Percentiles rank a stretch among this genome's conserved stretches.
Evolutionary conservation across 23 tunicate genomes (phyloP).

Genomic region (Styela clava): DNA sequence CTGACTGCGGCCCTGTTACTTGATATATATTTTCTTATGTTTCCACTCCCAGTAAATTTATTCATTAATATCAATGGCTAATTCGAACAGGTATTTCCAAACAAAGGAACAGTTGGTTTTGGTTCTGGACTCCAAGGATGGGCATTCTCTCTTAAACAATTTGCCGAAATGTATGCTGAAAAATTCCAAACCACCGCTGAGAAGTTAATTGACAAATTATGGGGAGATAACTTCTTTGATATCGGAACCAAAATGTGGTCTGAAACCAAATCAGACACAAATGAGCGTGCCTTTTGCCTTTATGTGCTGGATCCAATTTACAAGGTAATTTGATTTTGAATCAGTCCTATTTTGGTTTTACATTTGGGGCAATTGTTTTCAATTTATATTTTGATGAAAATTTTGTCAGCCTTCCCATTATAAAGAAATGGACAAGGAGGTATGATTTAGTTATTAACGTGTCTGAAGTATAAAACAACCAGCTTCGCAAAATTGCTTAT

Average conservation of each 20-base stretch:
- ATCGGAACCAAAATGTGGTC: constrained; percentile 84
- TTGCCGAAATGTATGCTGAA: constrained; percentile 90
- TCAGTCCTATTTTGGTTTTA: too few relatives aligned
- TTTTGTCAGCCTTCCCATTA: too few relatives aligned
- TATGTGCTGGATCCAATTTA: constrained; percentile 84
- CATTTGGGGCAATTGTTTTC: too few relatives aligned
- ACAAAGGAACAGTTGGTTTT: constrained; percentile 93
- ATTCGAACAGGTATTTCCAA: constrained; percentile 58
- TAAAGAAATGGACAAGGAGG: too few relatives aligned
- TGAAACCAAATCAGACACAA: constrained; percentile 29
- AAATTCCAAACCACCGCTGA: constrained; percentile 63
- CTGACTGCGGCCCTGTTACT: too few relatives aligned
- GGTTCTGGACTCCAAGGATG: constrained; percentile 98
- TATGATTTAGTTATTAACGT: too few relatives aligned
- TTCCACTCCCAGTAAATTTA: too few relatives aligned
- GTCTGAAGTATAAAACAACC: too few relatives aligned
- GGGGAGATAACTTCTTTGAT: constrained; percentile 93
- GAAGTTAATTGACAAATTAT: constrained; percentile 78
- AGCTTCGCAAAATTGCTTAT: too few relatives aligned
- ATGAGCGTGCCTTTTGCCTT: constrained; percentile 56
- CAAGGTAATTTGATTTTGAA: too few relatives aligned
- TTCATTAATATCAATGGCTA: neutral
- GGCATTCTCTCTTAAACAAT: constrained; percentile 97
- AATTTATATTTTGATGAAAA: too few relatives aligned
- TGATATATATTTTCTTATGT: too few relatives aligned